Evolutionary conservation across 2,888 invertebrate species (phyloP), one percentile per base, ranked within the genome.

Genomic region (Lymantria dispar): DNA sequence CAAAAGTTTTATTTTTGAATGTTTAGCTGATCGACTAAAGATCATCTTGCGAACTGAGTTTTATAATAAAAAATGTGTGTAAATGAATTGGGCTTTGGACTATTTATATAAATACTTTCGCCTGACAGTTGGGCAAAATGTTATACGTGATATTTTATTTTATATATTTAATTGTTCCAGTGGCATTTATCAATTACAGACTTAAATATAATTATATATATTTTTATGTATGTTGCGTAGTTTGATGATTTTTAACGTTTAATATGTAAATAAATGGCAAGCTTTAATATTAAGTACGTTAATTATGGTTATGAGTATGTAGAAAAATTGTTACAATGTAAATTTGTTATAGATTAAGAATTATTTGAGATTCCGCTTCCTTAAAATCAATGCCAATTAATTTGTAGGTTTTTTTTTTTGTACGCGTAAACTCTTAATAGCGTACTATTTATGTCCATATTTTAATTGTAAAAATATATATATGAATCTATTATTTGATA

Each of bases 281-380:
- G 88, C 87, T 88, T 89, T 88, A 88, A 88, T 68, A 63, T 76
- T 85, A 86, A 87, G 82, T 83, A 78, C 74, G 82, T 81, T 84
- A 77, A 76, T 77, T 74, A 77, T 72, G 65, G 72, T 72, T 75
- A 78, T 73, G 56, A 59, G 61, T 61, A 64, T 63, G 74, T 84
- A 85, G 79, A 68, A 63, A 62, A 80, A 78, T 83, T 87, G 87
- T 89, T 89, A 81, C 75, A 77, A 63, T 85, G 83, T 85, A 85
- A 80, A 82, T 83, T 88, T 84, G 85, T 87, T 87, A 73, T 86
- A 82, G 79, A 63, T 58, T 82, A 81, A 79, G 77, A 61, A 59
- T 60, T 67, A 56, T 64, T 74, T 73, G 74, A 80, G 74, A 83
- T 79, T 77, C 69, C 68, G 80, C 82, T 83, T 83, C 78, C 82